Percentiles rank a stretch among this genome's conserved stretches.
phyloP scores from a whole-genome alignment of 1,140 invertebrate genomes.

The Euura saliciscinereae region DNA sequence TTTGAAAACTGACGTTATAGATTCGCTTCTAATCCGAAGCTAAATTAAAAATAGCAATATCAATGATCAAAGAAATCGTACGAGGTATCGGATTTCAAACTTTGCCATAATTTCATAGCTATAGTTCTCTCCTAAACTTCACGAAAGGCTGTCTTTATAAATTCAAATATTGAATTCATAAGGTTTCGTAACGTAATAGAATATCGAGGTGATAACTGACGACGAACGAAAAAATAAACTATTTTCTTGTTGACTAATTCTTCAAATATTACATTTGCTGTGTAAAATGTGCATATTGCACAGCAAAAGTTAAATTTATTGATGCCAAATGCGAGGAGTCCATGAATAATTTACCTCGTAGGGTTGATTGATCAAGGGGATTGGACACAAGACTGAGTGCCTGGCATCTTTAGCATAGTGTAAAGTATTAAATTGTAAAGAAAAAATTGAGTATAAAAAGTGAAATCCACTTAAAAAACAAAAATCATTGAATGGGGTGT shows the following conservation, averaged over 20 bases:
- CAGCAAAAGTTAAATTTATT: too few relatives aligned
- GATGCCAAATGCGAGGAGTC: too few relatives aligned
- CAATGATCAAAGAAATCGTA: neutral
- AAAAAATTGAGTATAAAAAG: slow-evolving; percentile 10
- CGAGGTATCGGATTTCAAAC: neutral
- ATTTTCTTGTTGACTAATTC: too few relatives aligned
- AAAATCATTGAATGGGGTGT: slow-evolving; percentile 5
- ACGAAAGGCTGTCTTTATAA: neutral
- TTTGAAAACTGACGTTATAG: neutral
- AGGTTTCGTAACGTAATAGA: too few relatives aligned
- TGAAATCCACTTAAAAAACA: neutral
- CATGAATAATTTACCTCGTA: neutral
- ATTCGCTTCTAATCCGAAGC: neutral
- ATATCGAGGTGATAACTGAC: too few relatives aligned
- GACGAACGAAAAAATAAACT: too few relatives aligned
- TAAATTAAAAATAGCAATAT: neutral
- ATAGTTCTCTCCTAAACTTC: neutral
- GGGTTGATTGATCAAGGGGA: slow-evolving; percentile 9
- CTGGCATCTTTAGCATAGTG: slow-evolving; percentile 35
- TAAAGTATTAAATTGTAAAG: slow-evolving; percentile 17
- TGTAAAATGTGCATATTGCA: too few relatives aligned
- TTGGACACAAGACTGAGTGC: slow-evolving; percentile 47
- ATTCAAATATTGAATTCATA: neutral
- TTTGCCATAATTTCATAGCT: neutral
- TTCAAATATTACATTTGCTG: too few relatives aligned